A percentile compares a stretch with the other conserved stretches of the same genome.
Evolutionary conservation across 2,888 invertebrate genomes (phyloP).

Genomic region (Gerris lacustris): DNA sequence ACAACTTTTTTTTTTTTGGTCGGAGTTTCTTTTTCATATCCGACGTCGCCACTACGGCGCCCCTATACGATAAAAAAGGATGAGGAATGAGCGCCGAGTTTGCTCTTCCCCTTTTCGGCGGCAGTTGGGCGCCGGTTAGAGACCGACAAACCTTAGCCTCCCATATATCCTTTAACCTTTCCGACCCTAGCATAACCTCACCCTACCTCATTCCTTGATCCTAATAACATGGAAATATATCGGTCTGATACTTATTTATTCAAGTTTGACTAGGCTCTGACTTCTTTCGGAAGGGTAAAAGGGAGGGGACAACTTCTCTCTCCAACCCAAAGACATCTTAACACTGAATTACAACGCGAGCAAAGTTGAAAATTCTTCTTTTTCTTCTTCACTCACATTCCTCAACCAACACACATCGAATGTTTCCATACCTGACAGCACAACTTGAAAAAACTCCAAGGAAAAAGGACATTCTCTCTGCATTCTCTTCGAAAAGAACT

Average conservation of each 20-base stretch:
- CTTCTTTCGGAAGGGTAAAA: too few species aligned
- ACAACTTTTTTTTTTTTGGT: background rate
- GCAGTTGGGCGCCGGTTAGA: too few species aligned
- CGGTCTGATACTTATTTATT: slow-evolving; percentile 1
- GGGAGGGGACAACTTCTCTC: too few species aligned
- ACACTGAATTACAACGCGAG: too few species aligned
- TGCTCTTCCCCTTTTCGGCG: background rate
- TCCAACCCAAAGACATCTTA: too few species aligned
- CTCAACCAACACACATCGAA: too few species aligned
- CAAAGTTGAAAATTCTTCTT: too few species aligned
- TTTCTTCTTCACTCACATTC: too few species aligned
- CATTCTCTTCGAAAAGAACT: too few species aligned
- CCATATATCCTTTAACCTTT: background rate
- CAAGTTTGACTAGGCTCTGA: background rate
- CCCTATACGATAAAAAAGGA: background rate
- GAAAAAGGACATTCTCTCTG: too few species aligned
- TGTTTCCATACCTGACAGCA: too few species aligned
- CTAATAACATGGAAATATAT: slow-evolving; percentile 5
- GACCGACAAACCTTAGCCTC: background rate
- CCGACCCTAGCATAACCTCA: background rate
- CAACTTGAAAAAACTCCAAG: too few species aligned
- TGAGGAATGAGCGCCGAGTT: background rate
- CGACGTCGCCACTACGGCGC: background rate
- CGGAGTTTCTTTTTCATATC: background rate
- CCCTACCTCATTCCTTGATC: background rate